Percentiles rank a stretch among this genome's conserved stretches.
phyloP scores from a whole-genome alignment of 64 coral and sea anemone genomes.

The Pachyseris speciosa region DNA sequence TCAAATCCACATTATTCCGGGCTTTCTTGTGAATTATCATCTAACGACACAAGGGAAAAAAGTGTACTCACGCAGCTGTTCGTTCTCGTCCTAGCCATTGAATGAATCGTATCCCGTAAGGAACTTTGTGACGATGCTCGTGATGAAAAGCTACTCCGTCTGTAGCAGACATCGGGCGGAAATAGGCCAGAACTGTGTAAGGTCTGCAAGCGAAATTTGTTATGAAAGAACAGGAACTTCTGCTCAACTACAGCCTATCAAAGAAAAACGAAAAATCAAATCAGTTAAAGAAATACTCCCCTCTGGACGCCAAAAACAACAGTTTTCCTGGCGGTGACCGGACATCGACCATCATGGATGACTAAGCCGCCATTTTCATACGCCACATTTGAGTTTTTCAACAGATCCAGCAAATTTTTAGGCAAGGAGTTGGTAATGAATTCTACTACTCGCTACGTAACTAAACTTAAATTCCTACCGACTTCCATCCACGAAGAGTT shows the following conservation, averaged over 20 bases:
- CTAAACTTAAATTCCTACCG: background rate
- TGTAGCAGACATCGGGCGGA: background rate
- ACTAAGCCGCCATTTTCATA: too few relatives aligned
- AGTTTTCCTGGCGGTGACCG: too few relatives aligned
- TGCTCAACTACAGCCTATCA: background rate
- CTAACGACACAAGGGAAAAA: background rate
- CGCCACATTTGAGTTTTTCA: too few relatives aligned
- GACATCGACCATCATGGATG: too few relatives aligned
- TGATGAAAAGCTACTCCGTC: background rate
- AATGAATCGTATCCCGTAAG: conserved; percentile 86
- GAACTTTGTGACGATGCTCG: conserved; percentile 57
- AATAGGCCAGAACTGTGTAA: background rate
- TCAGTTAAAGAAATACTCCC: background rate
- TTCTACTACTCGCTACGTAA: background rate
- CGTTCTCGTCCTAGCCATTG: conserved; percentile 81
- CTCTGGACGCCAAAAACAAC: too few relatives aligned
- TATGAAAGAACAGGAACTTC: background rate
- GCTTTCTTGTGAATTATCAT: background rate
- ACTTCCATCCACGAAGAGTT: background rate
- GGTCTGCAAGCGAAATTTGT: background rate
- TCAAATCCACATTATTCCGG: too few relatives aligned
- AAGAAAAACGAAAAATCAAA: background rate
- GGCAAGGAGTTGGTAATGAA: too few relatives aligned
- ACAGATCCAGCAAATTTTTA: too few relatives aligned
- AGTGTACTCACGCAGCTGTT: conserved; percentile 62